phyloP scores from a whole-genome alignment of 2,888 invertebrate species.

The Cantharis flavilabris region DNA sequence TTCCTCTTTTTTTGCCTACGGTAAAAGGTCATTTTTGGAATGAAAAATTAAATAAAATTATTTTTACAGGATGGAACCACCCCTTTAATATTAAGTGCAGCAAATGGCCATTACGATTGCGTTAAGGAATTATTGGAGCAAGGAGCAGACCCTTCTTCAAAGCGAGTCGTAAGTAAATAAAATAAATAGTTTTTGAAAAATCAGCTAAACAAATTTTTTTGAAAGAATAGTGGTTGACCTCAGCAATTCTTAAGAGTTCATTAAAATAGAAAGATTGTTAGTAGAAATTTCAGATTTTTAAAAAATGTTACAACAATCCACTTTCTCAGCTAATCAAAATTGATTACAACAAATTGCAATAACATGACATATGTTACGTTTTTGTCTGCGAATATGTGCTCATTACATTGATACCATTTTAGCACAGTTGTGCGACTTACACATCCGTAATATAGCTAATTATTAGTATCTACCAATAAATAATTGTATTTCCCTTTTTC shows the following conservation, averaged over 20 bases:
- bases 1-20: neutral
- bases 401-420: neutral
- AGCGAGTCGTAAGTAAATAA: slow-evolving; percentile 69
- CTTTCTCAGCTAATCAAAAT: neutral
- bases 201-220: neutral
- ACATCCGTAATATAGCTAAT: neutral
- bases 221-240: no score
- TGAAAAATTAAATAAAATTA: neutral
- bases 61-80: slow-evolving; percentile 84
- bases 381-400: neutral
- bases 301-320: neutral
- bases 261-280: neutral
- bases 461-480: neutral
- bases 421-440: neutral
- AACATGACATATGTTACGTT: neutral
- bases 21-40: neutral
- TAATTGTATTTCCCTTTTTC: neutral
- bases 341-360: neutral
- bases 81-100: slow-evolving; percentile 88
- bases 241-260: neutral
- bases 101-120: slow-evolving; percentile 88
- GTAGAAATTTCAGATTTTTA: neutral
- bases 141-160: slow-evolving; percentile 86
- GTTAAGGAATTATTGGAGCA: slow-evolving; percentile 85
- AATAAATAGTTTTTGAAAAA: neutral